Evolutionary conservation across 2,797 vertebrate species (phyloP).

Genomic region (Sebastes steindachneri): DNA sequence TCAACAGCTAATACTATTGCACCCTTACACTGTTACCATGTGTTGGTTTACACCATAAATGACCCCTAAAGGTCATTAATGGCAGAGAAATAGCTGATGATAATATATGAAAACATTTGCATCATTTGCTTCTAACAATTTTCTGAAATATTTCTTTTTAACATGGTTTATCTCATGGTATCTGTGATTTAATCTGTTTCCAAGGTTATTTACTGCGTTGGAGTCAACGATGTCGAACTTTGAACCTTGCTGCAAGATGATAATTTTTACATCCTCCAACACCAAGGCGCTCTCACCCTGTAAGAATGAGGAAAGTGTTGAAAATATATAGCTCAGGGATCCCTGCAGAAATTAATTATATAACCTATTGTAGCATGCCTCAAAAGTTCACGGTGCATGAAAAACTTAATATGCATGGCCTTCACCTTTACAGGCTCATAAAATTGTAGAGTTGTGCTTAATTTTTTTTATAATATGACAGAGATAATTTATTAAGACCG

Average conservation of each 20-base stretch:
- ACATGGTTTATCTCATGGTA: not conserved
- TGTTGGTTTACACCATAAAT: not conserved
- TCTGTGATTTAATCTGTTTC: not conserved
- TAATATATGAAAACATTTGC: not conserved
- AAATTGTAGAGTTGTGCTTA: conserved; percentile 93
- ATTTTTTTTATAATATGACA: conserved; percentile 91
- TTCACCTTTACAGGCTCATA: conserved; percentile 95
- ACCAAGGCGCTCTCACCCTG: conserved; percentile 26
- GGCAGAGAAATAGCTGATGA: not conserved
- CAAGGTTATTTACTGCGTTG: not conserved
- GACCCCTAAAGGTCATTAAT: not conserved
- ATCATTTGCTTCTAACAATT: not conserved
- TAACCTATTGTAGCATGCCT: conserved; percentile 89
- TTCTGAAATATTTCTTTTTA: not conserved
- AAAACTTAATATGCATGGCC: conserved; percentile 94
- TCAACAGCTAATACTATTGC: not conserved
- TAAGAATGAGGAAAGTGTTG: conserved; percentile 31
- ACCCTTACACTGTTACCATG: not conserved
- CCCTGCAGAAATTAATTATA: conserved; percentile 92
- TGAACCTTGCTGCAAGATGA: conserved; percentile 29
- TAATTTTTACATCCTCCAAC: conserved; percentile 35
- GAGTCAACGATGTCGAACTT: conserved; percentile 33
- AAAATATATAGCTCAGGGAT: conserved; percentile 64
- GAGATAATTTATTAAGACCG: conserved; percentile 93
- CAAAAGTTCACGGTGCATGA: conserved; percentile 94